Evolutionary conservation across 2,797 vertebrate species (phyloP), one percentile per base, ranked within the genome.

Genomic region (Spea hammondii): DNA sequence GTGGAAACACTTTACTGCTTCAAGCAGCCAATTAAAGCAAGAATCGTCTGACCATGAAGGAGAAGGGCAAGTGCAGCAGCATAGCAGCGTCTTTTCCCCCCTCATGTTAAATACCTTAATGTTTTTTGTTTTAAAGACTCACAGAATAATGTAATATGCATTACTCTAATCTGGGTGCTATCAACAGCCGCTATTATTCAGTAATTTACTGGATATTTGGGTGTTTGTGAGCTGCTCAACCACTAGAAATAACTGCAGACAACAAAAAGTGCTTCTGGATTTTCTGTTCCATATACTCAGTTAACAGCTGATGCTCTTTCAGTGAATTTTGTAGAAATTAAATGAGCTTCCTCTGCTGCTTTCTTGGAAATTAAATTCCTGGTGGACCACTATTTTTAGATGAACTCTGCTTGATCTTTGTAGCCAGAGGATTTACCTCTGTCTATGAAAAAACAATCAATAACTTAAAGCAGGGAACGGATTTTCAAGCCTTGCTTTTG

Each of bases 311-410:
- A 13, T 77, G 57, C 57, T 65, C 48, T 12, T 67, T 46, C 45
- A 72, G 73, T 46, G 53, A 67, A 72, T 72, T 72, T 77, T 64
- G 47, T 66, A 62, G 65, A 32, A 54, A 49, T 60, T 62, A 77
- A 82, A 73, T 74, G 70, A 47, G 46, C 12, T 47, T 74, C 64
- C 57, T 77, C 13, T 3, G 9, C 55, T 65, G 64, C 64, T 77
- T 82, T 82, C 75, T 73, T 69, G 70, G 79, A 82, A 82, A 69
- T 68, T 44, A 77, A 77, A 77, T 70, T 74, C 79, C 79, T 82
- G 32, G 47, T 47, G 79, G 79, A 73, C 48, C 74, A 62, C 79
- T 82, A 82, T 82, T 82, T 82, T 77, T 82, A 77, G 70, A 55
- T 74, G 74, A 82, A 82, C 79, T 77, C 70, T 55, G 55, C 70